phyloP scores from a whole-genome alignment of 92 coral and sea anemone species.

The Isaurus tuberculatus region DNA sequence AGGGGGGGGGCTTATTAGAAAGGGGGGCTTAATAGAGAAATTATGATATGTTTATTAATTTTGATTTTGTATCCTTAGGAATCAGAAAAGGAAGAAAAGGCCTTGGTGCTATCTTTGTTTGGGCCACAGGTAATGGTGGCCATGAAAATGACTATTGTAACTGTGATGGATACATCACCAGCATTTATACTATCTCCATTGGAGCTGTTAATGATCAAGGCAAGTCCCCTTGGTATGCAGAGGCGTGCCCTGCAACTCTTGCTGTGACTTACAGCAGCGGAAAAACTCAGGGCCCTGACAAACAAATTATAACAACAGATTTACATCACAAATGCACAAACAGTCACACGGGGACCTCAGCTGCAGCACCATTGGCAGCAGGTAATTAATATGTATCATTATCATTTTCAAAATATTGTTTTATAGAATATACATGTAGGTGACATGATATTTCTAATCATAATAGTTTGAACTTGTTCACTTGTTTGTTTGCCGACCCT shows the following conservation, averaged over 20 bases:
- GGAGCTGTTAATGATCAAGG: constrained; percentile 96
- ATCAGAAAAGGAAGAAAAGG: constrained; percentile 93
- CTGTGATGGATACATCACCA: constrained; percentile 98
- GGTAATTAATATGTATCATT: constrained; percentile 55
- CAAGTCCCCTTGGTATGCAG: constrained; percentile 99
- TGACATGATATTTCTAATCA: no score
- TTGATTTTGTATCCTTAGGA: constrained; percentile 58
- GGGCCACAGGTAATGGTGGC: constrained; percentile 99
- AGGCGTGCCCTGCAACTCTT: constrained; percentile 96
- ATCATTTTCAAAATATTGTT: not conserved
- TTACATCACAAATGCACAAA: constrained; percentile 80
- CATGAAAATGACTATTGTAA: constrained; percentile 91
- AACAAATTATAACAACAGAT: constrained; percentile 93
- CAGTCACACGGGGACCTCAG: constrained; percentile 97
- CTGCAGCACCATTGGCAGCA: constrained; percentile 99
- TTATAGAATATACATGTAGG: no score
- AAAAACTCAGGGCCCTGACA: constrained; percentile 68
- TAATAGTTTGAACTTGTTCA: no score
- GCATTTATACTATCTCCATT: constrained; percentile 93
- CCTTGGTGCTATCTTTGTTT: constrained; percentile 96
- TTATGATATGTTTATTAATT: not conserved
- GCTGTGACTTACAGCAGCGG: constrained; percentile 99
- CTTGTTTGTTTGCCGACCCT: no score
- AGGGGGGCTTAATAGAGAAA: no score
- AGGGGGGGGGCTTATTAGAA: no score